phyloP scores from a whole-genome alignment of 30 jellyfish, hydroid and myxozoan genomes.

The Turritopsis rubra region DNA sequence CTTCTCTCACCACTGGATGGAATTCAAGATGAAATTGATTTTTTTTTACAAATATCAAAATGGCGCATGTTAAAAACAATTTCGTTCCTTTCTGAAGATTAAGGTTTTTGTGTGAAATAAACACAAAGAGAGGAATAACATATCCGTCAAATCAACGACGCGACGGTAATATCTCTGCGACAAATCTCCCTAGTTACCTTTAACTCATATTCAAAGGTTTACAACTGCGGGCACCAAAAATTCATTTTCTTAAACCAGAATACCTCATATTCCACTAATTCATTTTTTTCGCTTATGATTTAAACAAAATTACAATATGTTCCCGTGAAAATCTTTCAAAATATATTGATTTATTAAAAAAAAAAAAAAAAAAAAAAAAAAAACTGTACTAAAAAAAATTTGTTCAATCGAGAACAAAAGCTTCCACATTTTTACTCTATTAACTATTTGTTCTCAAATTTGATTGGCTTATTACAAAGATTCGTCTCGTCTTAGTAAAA shows the following conservation, averaged over 20 bases:
- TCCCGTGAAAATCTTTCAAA: background rate
- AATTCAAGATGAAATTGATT: no score
- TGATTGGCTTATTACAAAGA: constrained; percentile 16
- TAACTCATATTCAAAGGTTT: no score
- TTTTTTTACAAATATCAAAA: background rate
- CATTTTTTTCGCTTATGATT: background rate
- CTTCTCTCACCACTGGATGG: no score
- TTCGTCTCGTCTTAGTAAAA: constrained; percentile 30
- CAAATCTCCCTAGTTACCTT: no score
- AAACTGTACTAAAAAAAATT: background rate
- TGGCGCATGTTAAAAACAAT: background rate
- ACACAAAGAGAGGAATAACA: background rate
- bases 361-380: no score
- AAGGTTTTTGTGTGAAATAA: background rate
- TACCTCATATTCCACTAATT: background rate
- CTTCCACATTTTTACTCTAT: constrained; percentile 4
- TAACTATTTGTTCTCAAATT: constrained; percentile 8
- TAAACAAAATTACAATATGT: background rate
- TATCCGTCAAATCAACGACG: background rate
- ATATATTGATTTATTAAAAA: background rate
- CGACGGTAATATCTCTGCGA: background rate
- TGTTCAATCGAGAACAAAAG: constrained; percentile 15
- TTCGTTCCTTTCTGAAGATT: no score
- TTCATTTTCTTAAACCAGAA: background rate
- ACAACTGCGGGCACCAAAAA: background rate